phyloP scores from a whole-genome alignment of 2,888 invertebrate genomes.

The Dione juno region DNA sequence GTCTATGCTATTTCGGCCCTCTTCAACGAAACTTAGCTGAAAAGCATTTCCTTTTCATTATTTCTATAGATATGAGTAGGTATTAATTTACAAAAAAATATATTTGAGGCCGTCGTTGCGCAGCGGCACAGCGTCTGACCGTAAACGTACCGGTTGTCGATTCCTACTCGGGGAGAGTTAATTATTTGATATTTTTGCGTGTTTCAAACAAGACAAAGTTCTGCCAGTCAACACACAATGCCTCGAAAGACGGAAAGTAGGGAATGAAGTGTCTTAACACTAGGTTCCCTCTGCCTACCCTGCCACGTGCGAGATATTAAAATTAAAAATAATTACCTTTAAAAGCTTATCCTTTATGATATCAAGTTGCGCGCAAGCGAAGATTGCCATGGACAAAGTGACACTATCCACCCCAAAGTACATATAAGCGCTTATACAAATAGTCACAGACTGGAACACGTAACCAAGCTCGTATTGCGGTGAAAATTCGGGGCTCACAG shows the following conservation, averaged over 20 bases:
- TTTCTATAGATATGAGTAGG: background rate
- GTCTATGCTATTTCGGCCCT: constrained; percentile 27
- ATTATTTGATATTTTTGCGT: too few species aligned
- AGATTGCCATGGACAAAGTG: constrained; percentile 70
- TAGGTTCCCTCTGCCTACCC: too few species aligned
- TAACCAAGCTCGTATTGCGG: constrained; percentile 71
- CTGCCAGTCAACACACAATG: too few species aligned
- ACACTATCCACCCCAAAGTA: constrained; percentile 78
- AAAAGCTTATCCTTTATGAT: constrained; percentile 73
- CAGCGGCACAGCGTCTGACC: too few species aligned
- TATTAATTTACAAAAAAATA: background rate
- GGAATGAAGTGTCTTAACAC: too few species aligned
- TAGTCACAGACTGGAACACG: constrained; percentile 66
- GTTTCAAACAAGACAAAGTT: too few species aligned
- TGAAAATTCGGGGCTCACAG: constrained; percentile 59
- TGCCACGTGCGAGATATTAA: too few species aligned
- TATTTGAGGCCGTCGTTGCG: too few species aligned
- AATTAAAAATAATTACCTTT: background rate
- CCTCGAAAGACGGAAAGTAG: too few species aligned
- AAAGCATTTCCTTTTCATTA: constrained; percentile 13
- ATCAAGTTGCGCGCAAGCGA: constrained; percentile 72
- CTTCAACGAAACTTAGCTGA: constrained; percentile 43
- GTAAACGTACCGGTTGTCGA: too few species aligned
- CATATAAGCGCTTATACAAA: constrained; percentile 74
- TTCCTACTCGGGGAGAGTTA: too few species aligned